A percentile compares a stretch with the other conserved stretches of the same genome.
Evolutionary conservation across 2,113 vertebrate species (phyloP).

Genomic region (Alexandromys fortis): DNA sequence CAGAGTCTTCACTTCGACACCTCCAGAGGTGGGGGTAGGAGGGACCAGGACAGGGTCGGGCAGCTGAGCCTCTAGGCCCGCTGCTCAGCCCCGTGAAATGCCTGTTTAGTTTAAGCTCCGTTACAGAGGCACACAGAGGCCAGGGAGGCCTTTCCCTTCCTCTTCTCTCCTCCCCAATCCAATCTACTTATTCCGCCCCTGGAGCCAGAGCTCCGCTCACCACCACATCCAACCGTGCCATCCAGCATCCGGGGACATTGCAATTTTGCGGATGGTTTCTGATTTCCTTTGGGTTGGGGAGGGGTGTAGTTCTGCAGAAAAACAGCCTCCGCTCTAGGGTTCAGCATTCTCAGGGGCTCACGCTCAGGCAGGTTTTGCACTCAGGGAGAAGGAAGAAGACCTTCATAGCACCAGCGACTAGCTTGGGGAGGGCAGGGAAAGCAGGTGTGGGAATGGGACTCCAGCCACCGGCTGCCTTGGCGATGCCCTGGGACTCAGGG

Average conservation of each 20-base stretch:
- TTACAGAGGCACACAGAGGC: background rate
- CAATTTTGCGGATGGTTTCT: background rate
- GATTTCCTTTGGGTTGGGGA: background rate
- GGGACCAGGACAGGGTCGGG: rapidly evolving
- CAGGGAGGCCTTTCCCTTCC: no score
- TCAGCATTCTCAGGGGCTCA: background rate
- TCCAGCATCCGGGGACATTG: background rate
- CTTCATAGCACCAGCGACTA: rapidly evolving
- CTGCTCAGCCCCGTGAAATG: background rate
- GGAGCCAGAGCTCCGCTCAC: background rate
- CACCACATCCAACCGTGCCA: rapidly evolving
- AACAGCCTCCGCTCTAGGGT: background rate
- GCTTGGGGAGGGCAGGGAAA: rapidly evolving
- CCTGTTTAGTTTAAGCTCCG: background rate
- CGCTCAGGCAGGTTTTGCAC: background rate
- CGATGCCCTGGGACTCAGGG: rapidly evolving
- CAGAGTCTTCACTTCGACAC: background rate
- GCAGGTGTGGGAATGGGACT: background rate
- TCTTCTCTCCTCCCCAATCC: background rate
- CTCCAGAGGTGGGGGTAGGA: no score
- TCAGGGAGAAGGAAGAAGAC: no score
- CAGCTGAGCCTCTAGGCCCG: background rate
- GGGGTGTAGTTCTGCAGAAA: background rate
- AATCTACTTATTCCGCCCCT: no score
- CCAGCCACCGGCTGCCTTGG: background rate